Base-by-base conservation (phyloP, 2,797 vertebrate genomes). In the Urosaurus nigricauda region DNA sequence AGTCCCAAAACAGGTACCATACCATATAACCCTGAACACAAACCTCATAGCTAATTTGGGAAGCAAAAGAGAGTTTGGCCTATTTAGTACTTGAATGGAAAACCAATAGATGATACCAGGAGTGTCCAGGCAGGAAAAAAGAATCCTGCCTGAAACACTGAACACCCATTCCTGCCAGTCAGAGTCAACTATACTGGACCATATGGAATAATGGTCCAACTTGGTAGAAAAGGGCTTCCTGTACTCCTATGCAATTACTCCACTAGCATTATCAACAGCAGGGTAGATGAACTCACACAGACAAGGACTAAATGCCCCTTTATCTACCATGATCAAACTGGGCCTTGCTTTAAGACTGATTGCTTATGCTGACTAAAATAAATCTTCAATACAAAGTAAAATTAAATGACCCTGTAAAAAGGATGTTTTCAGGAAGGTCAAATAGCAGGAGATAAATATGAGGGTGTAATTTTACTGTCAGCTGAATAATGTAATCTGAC, bases 361-460 rank as follows among this genome's bases (percentile, higher is more conserved):
- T 90, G 89, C 84, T 91, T 92, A 93, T 53, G 87, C 81, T 94
- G 91, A 91, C 19, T 35, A 91, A 92, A 94, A 93, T 90, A 92
- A 89, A 92, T 89, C 89, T 95, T 84, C 65, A 93, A 89, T 71
- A 83, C 2, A 90, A 90, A 88, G 86, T 78, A 91, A 94, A 94
- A 91, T 14, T 40, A 94, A 94, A 92, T 88, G 92, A 94, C 68
- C 79, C 88, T 90, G 70, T 21, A 85, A 94, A 51, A 90, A 91
- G 40, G 21, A 40, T 88, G n/a, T 85, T 90, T 92, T 92, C 1
- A 3, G 29, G 51, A 92, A 92, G 87, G 83, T 95, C 91, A 94
- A 85, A 84, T 0, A 91, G 78, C 79, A 90, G 83, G 21, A 78
- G 77, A 91, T 81, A 90, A 89, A 75, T 14, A 65, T 77, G 84